Evolutionary conservation across 2,797 vertebrate species (phyloP).

Genomic region (Alfaro cultratus): DNA sequence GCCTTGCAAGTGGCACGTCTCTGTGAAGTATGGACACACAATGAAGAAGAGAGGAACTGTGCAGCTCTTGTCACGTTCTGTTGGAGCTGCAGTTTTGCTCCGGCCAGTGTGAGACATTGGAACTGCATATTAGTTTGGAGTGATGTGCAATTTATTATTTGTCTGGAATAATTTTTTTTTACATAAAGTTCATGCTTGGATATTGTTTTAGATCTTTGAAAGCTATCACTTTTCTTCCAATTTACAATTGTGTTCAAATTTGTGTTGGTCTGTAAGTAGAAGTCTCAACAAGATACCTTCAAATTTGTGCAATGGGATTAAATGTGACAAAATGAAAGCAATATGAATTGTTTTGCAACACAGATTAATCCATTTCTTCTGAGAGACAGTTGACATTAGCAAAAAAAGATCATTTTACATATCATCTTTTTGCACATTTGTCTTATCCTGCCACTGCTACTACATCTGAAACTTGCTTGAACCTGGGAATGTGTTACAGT

Average conservation of each 20-base stretch:
- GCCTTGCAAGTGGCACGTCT: too few relatives aligned
- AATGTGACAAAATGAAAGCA: background rate
- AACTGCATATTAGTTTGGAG: too few relatives aligned
- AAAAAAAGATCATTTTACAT: background rate
- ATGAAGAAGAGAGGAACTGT: too few relatives aligned
- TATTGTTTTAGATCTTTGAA: background rate
- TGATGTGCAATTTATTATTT: too few relatives aligned
- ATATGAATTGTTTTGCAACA: background rate
- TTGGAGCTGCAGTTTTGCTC: too few relatives aligned
- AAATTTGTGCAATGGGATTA: background rate
- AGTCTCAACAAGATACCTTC: background rate
- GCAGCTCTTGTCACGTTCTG: too few relatives aligned
- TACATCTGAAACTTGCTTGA: background rate
- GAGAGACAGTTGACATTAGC: background rate
- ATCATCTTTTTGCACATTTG: too few relatives aligned
- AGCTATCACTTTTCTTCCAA: background rate
- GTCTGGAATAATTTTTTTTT: background rate
- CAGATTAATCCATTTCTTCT: background rate
- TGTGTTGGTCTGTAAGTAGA: background rate
- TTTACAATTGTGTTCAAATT: background rate
- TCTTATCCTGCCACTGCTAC: background rate
- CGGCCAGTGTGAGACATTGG: too few relatives aligned
- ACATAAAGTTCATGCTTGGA: too few relatives aligned
- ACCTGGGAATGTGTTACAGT: constrained; percentile 9
- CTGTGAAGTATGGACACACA: too few relatives aligned